phyloP scores from a whole-genome alignment of 2,113 vertebrate species.

The Gorsachius goisagi region DNA sequence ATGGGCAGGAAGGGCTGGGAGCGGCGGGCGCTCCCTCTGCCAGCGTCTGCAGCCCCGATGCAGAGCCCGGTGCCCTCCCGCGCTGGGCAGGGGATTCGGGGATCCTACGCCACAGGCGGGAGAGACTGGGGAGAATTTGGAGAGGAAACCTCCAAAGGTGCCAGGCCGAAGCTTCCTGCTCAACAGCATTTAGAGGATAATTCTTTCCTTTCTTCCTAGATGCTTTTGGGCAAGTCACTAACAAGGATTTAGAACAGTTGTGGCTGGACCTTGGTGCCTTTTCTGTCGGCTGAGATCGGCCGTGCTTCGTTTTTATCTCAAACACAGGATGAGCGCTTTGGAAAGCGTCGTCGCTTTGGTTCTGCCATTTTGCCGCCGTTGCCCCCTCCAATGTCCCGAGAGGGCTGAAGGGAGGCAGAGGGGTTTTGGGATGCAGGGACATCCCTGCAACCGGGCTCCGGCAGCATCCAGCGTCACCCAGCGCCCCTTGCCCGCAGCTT shows the following conservation, averaged over 20 bases:
- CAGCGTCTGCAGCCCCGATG: neutral
- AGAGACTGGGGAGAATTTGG: neutral
- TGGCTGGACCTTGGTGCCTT: neutral
- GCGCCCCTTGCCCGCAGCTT: neutral
- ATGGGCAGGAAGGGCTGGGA: neutral
- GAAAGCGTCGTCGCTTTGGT: neutral
- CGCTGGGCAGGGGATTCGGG: neutral
- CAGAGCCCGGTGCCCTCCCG: neutral
- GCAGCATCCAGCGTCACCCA: neutral
- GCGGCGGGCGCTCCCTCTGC: neutral
- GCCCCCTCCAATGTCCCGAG: too few relatives aligned
- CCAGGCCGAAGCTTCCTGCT: neutral
- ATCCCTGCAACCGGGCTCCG: neutral
- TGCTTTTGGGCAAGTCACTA: neutral
- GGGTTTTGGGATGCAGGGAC: neutral
- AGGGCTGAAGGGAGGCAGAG: too few relatives aligned
- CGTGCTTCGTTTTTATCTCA: neutral
- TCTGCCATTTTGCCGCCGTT: neutral
- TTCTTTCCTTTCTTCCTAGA: neutral
- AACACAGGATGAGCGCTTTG: fast-evolving
- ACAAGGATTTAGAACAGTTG: neutral
- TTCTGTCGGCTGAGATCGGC: neutral
- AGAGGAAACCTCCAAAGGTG: neutral
- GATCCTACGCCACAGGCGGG: fast-evolving
- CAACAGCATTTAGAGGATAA: neutral